These are phyloP conservation scores for Pachyrhynchus sulphureomaculatus DNA, from an alignment of 1,140 invertebrate genomes.

Conservation along the genomic window DNA sequence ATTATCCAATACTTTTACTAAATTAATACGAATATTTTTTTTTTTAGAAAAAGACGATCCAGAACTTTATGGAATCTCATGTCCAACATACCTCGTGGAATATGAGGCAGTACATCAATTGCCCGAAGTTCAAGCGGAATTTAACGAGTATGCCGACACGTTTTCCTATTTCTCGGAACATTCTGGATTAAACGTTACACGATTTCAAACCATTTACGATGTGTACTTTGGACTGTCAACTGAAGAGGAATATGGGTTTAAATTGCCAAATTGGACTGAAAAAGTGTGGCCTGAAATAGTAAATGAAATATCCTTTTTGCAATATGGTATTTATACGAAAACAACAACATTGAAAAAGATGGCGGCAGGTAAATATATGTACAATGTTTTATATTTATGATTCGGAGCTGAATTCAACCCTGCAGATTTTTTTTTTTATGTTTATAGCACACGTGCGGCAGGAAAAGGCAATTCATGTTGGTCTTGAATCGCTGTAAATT, in stretches of 20 bases:
- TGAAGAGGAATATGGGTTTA: slow-evolving; percentile 56
- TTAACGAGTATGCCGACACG: slow-evolving; percentile 6
- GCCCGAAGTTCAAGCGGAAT: slow-evolving; percentile 18
- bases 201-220: slow-evolving; percentile 24
- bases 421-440: no score
- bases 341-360: slow-evolving; percentile 30
- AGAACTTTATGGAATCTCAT: slow-evolving; percentile 42
- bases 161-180: slow-evolving; percentile 34
- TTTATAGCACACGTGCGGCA: no score
- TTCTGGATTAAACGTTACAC: slow-evolving; percentile 31
- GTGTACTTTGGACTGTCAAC: slow-evolving; percentile 38
- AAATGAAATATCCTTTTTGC: slow-evolving; percentile 25
- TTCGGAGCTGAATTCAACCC: no score
- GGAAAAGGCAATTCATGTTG: no score
- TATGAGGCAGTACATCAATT: slow-evolving; percentile 18
- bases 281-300: slow-evolving; percentile 59
- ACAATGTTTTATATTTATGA: no score
- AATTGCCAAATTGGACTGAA: slow-evolving; percentile 61
- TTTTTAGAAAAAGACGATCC: slow-evolving; percentile 33
- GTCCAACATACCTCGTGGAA: slow-evolving; percentile 17
- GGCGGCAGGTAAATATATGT: slow-evolving; percentile 26
- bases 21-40: no score
- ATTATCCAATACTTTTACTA: no score
- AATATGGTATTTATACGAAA: slow-evolving; percentile 31
- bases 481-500: no score